Evolutionary conservation across 2,888 invertebrate genomes (phyloP).

Genomic region (Phengaris alcon): DNA sequence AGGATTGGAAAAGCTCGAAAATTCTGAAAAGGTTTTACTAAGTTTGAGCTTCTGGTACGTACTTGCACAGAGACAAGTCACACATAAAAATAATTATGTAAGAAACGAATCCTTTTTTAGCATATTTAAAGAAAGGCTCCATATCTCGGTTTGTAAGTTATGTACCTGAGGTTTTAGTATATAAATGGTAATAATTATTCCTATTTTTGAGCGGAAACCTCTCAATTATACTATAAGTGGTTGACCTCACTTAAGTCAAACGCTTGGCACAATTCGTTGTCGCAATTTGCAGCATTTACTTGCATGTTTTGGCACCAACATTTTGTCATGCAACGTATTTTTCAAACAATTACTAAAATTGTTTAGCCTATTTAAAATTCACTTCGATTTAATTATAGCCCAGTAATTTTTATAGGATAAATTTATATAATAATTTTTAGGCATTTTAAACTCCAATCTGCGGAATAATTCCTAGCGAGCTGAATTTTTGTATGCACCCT

Average conservation of each 20-base stretch:
- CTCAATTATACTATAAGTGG: conserved; percentile 19
- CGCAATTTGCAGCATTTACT: conserved; percentile 24
- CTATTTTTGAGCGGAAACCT: background rate
- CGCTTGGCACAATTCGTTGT: conserved; percentile 25
- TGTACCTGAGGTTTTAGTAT: background rate
- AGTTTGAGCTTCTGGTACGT: too few species aligned
- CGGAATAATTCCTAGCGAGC: too few species aligned
- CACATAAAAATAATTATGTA: too few species aligned
- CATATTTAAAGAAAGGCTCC: too few species aligned
- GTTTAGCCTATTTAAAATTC: conserved; percentile 23
- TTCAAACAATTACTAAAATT: conserved; percentile 26
- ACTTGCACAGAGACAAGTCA: too few species aligned
- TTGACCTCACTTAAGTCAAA: conserved; percentile 19
- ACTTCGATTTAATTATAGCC: conserved; percentile 7
- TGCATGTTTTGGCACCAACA: conserved; percentile 24
- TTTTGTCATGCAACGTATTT: conserved; percentile 24
- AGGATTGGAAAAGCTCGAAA: background rate
- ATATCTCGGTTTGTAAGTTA: background rate
- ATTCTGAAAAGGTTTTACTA: too few species aligned
- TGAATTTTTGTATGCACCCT: too few species aligned
- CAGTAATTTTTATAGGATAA: too few species aligned
- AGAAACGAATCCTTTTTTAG: too few species aligned
- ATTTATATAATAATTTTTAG: too few species aligned
- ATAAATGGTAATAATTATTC: background rate
- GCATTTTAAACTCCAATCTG: too few species aligned